These are phyloP conservation scores for Pantherophis guttatus DNA, from an alignment of 2,113 vertebrate species.

Conservation along the genomic window DNA sequence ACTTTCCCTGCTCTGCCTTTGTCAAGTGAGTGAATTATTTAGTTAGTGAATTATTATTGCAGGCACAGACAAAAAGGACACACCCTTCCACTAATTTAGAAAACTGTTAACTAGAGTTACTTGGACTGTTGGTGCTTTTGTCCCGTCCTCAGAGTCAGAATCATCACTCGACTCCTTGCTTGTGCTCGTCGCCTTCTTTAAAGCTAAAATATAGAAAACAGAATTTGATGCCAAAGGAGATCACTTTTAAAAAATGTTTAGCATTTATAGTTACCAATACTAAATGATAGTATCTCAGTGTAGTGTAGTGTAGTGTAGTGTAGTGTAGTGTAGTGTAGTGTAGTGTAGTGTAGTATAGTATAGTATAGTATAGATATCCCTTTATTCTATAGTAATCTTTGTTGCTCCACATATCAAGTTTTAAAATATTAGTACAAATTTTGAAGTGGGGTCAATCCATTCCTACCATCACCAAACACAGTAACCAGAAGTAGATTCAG, in stretches of 20 bases:
- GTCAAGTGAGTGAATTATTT: no score
- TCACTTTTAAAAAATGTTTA: rapidly evolving
- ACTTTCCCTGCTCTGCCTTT: not conserved
- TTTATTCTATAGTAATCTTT: not conserved
- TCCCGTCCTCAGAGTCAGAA: slow-evolving; percentile 51
- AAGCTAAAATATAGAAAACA: slow-evolving; percentile 49
- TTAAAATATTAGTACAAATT: not conserved
- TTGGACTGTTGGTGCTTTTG: slow-evolving; percentile 43
- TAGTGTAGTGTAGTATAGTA: no score
- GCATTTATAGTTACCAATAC: slow-evolving; percentile 28
- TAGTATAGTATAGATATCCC: no score
- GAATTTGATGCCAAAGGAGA: slow-evolving; percentile 22
- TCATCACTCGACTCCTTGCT: slow-evolving; percentile 71
- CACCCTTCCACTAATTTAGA: not conserved
- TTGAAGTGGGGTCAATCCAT: not conserved
- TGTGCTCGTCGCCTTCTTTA: slow-evolving; percentile 50
- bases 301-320: no score
- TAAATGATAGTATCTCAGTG: not conserved
- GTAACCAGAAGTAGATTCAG: not conserved
- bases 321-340: no score
- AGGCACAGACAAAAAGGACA: not conserved
- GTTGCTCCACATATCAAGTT: not conserved
- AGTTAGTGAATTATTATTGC: not conserved
- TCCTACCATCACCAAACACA: not conserved
- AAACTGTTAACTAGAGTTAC: slow-evolving; percentile 48